Conservation (phyloP, 2,797 vertebrate species). For the Salarias fasciatus region DNA sequence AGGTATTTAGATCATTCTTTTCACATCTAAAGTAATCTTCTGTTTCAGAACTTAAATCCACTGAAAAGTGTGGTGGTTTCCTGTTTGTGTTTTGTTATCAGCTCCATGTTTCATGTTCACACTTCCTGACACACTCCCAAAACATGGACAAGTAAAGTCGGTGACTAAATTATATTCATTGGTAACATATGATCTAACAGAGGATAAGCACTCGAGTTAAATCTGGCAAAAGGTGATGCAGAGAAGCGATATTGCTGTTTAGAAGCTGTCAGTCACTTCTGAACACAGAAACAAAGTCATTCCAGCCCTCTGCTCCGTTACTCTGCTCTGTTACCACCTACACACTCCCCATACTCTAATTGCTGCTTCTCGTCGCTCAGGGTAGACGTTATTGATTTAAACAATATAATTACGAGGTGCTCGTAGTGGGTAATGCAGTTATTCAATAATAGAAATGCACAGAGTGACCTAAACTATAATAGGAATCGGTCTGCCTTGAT, state of each 20-base stretch:
- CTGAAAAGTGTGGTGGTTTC: too few relatives aligned
- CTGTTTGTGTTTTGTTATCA: too few relatives aligned
- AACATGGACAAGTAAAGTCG: too few relatives aligned
- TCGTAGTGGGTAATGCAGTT: conserved; percentile 21
- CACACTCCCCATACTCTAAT: conserved; percentile 45
- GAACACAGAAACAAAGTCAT: conserved; percentile 54
- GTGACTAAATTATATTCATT: too few relatives aligned
- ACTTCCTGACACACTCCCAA: too few relatives aligned
- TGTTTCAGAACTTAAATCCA: too few relatives aligned
- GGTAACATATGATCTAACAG: too few relatives aligned
- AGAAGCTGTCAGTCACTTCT: conserved; percentile 8
- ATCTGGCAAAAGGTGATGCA: not conserved
- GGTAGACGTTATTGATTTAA: conserved; percentile 60
- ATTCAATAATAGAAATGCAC: conserved; percentile 26
- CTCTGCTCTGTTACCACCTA: conserved; percentile 48
- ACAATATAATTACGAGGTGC: conserved; percentile 45
- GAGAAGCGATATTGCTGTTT: not conserved
- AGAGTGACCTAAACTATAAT: conserved; percentile 22
- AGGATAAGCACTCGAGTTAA: too few relatives aligned
- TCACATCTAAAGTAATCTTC: too few relatives aligned
- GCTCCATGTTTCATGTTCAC: too few relatives aligned
- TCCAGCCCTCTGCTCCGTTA: conserved; percentile 26
- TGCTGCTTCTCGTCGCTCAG: conserved; percentile 38
- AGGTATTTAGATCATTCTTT: too few relatives aligned
- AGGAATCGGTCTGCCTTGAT: conserved; percentile 4